A percentile compares a stretch with the other conserved stretches of the same genome.
Conservation (phyloP, 30 jellyfish, hydroid and myxozoan species). For the Catostylus mosaicus region DNA sequence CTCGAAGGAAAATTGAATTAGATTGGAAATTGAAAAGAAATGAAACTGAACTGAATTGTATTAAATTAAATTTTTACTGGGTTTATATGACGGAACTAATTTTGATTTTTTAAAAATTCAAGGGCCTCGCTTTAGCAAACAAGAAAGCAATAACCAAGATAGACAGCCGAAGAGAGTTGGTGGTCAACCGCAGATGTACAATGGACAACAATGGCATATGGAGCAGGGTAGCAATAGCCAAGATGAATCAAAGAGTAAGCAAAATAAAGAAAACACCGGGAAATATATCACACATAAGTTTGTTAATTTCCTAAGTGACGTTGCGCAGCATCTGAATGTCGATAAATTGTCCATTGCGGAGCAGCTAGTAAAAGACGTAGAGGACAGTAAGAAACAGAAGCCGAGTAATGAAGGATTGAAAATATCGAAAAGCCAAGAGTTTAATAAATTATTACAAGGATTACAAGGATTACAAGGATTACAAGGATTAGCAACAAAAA, state of each 20-base stretch:
- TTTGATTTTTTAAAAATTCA: not conserved
- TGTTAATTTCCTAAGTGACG: constrained; percentile 66
- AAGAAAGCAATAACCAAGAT: constrained; percentile 28
- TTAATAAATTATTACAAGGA: constrained; percentile 1
- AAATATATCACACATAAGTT: constrained; percentile 58
- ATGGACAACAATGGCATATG: constrained; percentile 61
- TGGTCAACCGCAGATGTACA: constrained; percentile 33
- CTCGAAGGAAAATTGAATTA: no score
- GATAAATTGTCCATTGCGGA: constrained; percentile 75
- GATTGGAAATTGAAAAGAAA: no score
- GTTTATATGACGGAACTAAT: no score
- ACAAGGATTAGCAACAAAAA: constrained; percentile 3
- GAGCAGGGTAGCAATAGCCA: constrained; percentile 34
- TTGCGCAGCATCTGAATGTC: constrained; percentile 64
- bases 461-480: no score
- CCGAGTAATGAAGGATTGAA: constrained; percentile 12
- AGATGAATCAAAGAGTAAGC: not conserved
- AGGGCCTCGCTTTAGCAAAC: constrained; percentile 48
- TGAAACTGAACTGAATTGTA: no score
- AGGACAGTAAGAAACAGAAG: constrained; percentile 42
- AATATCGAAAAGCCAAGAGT: not conserved
- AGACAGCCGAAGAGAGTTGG: constrained; percentile 1
- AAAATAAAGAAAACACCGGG: constrained; percentile 24
- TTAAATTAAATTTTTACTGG: no score
- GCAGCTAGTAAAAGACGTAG: constrained; percentile 70